Base-by-base conservation (phyloP, 2,888 invertebrate species). In the Apodemia hepburni region DNA sequence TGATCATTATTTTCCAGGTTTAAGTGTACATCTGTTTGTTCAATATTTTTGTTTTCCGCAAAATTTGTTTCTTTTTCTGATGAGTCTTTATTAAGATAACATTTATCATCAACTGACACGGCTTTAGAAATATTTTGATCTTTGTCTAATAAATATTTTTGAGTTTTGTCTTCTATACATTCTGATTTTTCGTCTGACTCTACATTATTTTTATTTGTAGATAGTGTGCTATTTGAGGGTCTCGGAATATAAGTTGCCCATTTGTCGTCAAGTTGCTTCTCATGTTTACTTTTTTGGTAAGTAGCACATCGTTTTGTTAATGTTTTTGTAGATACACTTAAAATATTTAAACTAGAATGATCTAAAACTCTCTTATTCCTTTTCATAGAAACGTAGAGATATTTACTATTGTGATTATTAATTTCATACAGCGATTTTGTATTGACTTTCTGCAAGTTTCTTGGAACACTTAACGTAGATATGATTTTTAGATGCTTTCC, bases 391-490 rank as follows among this genome's bases (percentile, higher is more conserved):
- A 51, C 51, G 70, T 0, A 76, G 15, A 8, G 75, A 63, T 35
- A 76, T 49, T 65, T 81, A 76, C 33, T 72, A 76, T 12, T 67
- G 68, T 59, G 63, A 61, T 71, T 78, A 35, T 72, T 75, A 12
- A 71, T 62, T 66, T 71, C 73, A 42, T 68, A 64, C 49, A 67
- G 64, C 38, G 67, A 69, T 38, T 68, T 68, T 6, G 67, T 64
- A 12, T 71, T 71, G 3, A 68, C 64, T 60, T 70, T 71, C 29
- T 77, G 71, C 18, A 79, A 69, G 65, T 78, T 79, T 70, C 80
- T 81, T 9, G 89, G 90, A 27, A 89, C 78, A 60, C 85, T 90
- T 18, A 88, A 70, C 0, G 88, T 87, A 9, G 90, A 88, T 64
- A 88, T 78, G 6, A 86, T 71, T 73, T 72, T 80, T 3, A 77